Percentiles rank a stretch among this genome's conserved stretches.
Conservation (phyloP, 2,797 vertebrate species). For the Siniperca obscura region DNA sequence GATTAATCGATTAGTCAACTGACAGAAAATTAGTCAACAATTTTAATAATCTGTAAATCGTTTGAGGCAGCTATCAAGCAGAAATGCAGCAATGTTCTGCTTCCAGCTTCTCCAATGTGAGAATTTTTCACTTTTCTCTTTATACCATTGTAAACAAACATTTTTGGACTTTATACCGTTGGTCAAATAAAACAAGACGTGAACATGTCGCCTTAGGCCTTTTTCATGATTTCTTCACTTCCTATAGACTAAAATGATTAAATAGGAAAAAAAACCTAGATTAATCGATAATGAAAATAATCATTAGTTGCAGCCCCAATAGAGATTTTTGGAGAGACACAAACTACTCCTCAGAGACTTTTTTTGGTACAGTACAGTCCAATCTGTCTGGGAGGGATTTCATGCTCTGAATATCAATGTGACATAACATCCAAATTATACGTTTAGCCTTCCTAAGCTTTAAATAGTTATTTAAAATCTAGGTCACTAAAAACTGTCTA, state of each 20-base stretch:
- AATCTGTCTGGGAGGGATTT: constrained; percentile 37
- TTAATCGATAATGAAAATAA: constrained; percentile 12
- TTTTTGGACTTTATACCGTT: background rate
- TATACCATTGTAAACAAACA: background rate
- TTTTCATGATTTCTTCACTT: background rate
- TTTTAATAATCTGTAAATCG: background rate
- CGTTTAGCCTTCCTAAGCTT: constrained; percentile 2
- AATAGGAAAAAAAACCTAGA: background rate
- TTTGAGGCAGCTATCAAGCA: background rate
- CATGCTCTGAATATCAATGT: constrained; percentile 46
- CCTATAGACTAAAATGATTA: background rate
- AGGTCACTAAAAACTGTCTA: background rate
- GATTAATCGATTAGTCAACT: too few species aligned
- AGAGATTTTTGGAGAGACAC: constrained; percentile 14
- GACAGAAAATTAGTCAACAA: background rate
- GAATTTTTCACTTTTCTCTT: background rate
- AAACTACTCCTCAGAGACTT: constrained; percentile 21
- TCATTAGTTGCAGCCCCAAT: background rate
- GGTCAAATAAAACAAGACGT: background rate
- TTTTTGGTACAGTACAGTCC: constrained; percentile 1
- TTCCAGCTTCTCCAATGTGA: background rate
- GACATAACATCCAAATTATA: constrained; percentile 19
- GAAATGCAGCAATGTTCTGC: background rate
- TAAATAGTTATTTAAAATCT: constrained; percentile 22
- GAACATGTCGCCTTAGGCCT: background rate